Conservation (phyloP, 2,113 vertebrate genomes). For the Channa maculata region DNA sequence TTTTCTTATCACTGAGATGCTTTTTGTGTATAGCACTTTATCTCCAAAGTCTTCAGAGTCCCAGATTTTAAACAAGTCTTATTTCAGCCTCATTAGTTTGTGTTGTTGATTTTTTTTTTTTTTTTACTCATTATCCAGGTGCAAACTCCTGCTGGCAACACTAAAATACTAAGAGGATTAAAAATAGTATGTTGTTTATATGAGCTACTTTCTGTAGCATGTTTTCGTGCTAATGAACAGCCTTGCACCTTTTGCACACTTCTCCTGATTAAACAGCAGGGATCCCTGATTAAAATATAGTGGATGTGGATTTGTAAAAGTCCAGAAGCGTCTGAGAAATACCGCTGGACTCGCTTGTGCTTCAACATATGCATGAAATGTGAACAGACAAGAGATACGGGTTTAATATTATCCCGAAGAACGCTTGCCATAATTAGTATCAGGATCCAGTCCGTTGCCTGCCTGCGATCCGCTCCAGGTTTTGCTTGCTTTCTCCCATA, state of each 20-base stretch:
- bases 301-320: conserved; percentile 2
- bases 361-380: conserved; percentile 17
- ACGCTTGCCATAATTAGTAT: conserved; percentile 32
- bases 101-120: conserved; percentile 40
- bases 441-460: conserved; percentile 36
- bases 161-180: conserved; percentile 23
- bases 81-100: conserved; percentile 37
- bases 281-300: conserved; percentile 25
- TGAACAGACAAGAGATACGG: neutral
- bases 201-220: conserved; percentile 5
- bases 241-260: conserved; percentile 18
- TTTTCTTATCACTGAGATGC: conserved; percentile 5
- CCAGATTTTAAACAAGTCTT: conserved; percentile 28
- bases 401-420: conserved; percentile 4
- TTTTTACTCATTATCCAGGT: conserved; percentile 49
- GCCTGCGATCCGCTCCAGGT: conserved; percentile 58
- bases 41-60: conserved; percentile 2
- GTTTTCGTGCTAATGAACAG: conserved; percentile 38
- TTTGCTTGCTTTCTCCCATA: conserved; percentile 58
- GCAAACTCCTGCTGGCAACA: conserved; percentile 26
- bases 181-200: conserved; percentile 31
- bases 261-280: conserved; percentile 38
- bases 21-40: conserved; percentile 9
- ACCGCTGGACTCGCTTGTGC: conserved; percentile 1
- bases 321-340: neutral